Conservation (phyloP, 2,888 invertebrate species). For the Phalangium opilio region DNA sequence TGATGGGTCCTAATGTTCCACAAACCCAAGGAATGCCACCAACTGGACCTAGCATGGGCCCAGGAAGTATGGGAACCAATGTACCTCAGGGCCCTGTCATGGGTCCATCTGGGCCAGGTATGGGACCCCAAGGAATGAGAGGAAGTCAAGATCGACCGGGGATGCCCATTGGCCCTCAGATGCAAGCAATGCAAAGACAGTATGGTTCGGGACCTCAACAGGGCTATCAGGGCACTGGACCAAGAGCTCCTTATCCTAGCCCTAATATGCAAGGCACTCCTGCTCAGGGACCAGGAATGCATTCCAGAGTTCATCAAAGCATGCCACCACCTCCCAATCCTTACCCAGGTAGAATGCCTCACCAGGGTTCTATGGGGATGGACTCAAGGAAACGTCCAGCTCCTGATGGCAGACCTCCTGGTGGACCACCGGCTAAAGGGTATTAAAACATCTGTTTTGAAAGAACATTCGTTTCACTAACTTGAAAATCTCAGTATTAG, state of each 20-base stretch:
- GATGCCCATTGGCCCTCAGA: too few relatives aligned
- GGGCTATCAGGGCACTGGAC: too few relatives aligned
- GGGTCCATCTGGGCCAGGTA: conserved; percentile 8
- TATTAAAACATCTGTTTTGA: neutral
- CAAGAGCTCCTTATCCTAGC: conserved; percentile 1
- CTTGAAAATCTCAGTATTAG: too few relatives aligned
- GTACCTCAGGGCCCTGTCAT: conserved; percentile 6
- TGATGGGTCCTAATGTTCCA: too few relatives aligned
- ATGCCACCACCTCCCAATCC: conserved; percentile 12
- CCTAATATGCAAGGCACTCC: conserved; percentile 6
- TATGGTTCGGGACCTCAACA: too few relatives aligned
- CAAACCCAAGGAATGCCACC: too few relatives aligned
- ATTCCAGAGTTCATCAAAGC: conserved; percentile 6
- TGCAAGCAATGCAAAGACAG: too few relatives aligned
- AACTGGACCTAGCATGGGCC: too few relatives aligned
- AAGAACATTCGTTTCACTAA: neutral
- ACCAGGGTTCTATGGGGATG: conserved; percentile 12
- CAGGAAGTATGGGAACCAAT: neutral
- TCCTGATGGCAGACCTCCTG: conserved; percentile 9
- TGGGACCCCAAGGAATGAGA: conserved; percentile 8
- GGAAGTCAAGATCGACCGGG: too few relatives aligned
- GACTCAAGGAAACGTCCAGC: conserved; percentile 13
- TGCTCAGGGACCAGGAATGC: conserved; percentile 9
- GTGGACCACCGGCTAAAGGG: conserved; percentile 12
- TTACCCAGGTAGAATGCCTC: conserved; percentile 6